These are phyloP conservation scores for Geophilus truncorum DNA, from an alignment of 2,888 invertebrate genomes.

Conservation along the genomic window DNA sequence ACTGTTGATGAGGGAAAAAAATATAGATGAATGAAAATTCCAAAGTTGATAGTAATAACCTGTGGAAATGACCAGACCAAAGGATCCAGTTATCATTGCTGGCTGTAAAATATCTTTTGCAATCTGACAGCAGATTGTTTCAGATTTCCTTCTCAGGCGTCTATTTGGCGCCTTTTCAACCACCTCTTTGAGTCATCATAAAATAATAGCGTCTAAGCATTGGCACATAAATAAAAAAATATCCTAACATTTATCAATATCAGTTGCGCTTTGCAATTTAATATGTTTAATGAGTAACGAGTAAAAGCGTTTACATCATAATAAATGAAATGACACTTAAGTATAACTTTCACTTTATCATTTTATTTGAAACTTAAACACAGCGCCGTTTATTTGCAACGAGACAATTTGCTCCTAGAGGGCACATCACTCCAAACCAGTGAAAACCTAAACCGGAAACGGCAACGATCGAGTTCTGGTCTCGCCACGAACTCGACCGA, in stretches of 20 bases:
- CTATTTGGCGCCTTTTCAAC: neutral
- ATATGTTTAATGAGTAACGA: no score
- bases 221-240: no score
- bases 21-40: conserved; percentile 15
- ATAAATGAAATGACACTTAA: no score
- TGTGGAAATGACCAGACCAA: neutral
- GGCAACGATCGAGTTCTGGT: no score
- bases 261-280: no score
- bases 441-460: neutral
- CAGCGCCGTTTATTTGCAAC: neutral
- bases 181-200: conserved; percentile 4
- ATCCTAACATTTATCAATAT: no score
- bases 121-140: conserved; percentile 27
- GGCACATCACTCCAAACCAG: neutral
- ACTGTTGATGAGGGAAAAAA: neutral
- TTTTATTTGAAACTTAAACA: no score
- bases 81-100: conserved; percentile 10
- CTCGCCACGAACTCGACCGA: neutral
- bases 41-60: conserved; percentile 19
- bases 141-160: conserved; percentile 17
- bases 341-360: no score
- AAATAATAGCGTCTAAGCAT: neutral
- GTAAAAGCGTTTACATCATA: no score
- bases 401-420: neutral
- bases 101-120: conserved; percentile 27